These are phyloP conservation scores for Zootoca vivipara DNA, from an alignment of 2,113 vertebrate species.

Conservation along the genomic window DNA sequence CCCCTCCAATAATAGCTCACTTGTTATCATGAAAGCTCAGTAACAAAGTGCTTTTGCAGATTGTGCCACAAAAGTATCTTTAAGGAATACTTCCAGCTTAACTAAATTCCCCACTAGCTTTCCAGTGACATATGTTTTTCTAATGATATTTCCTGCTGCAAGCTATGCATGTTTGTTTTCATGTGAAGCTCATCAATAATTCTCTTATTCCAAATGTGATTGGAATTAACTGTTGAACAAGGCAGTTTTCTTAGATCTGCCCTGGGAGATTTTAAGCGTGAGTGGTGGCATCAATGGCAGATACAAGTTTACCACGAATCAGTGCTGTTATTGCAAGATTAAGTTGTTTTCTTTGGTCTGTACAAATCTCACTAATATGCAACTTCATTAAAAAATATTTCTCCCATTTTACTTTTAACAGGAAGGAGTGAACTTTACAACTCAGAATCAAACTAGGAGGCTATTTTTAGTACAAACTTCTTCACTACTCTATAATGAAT, in stretches of 20 bases:
- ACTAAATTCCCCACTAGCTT: slow-evolving; percentile 1
- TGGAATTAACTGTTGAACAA: neutral
- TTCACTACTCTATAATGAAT: neutral
- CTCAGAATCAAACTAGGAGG: neutral
- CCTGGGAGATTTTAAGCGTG: neutral
- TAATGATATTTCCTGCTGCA: neutral
- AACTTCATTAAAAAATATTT: neutral
- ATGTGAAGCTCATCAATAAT: neutral
- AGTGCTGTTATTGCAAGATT: neutral
- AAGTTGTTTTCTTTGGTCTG: neutral
- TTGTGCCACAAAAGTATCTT: neutral
- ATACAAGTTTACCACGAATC: neutral
- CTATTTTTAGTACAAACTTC: neutral
- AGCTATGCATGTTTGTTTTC: neutral
- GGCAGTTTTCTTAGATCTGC: neutral
- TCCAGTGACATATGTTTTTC: neutral
- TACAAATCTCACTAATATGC: neutral
- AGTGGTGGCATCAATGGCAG: neutral
- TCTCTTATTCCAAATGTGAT: slow-evolving; percentile 11
- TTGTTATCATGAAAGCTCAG: neutral
- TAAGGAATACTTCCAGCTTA: neutral
- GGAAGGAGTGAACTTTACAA: neutral
- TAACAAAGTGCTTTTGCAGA: neutral
- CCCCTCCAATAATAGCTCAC: slow-evolving; percentile 10
- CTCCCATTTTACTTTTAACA: neutral